Base-by-base conservation (phyloP, 2,888 invertebrate species). In the Holacanthella duospinosa region DNA sequence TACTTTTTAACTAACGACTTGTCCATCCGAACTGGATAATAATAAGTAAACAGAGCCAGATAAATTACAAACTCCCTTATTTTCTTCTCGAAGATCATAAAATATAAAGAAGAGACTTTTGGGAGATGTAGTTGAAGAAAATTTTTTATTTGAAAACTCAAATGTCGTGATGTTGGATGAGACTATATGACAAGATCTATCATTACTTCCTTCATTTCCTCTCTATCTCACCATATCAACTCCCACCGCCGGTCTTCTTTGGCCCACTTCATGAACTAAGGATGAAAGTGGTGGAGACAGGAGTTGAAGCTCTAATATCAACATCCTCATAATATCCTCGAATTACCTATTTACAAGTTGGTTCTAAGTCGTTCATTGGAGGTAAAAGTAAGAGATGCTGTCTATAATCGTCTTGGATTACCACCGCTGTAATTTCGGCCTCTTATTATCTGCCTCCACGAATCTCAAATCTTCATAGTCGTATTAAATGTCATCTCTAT, bases 151-250 rank as follows among this genome's bases (percentile, higher is more conserved):
- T 21, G 21, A n/a, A 9, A 21, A 48, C n/a, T 48, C 21, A 21
- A 21, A 16, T 48, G 48, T 48, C 4, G 48, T 16, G 21, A 48
- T 48, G 21, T 4, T 48, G 48, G 4, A 48, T 48, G 48, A n/a
- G 48, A 48, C 48, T 21, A 16, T 21, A 48, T 16, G 58, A 62
- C 55, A 58, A 48, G 58, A 44, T 53, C 53, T 59, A 60, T 57
- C 48, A 48, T 48, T 55, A 12, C 36, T 25, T 57, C 56, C 29
- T 44, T 48, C 43, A 21, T 53, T 61, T 54, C 25, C 29, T 29
- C 53, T 53, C 21, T 28, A n/a, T 12, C 29, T 12, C 25, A 21
- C 19, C 27, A 19, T 24, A n/a, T 19, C 58, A 48, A 27, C n/a
- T 28, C 36, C 43, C 60, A 25, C 54, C 55, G 25, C 21, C 29